A percentile compares a stretch with the other conserved stretches of the same genome.
Conservation (phyloP, 64 coral and sea anemone species). For the Dendrophyllia cribrosa region DNA sequence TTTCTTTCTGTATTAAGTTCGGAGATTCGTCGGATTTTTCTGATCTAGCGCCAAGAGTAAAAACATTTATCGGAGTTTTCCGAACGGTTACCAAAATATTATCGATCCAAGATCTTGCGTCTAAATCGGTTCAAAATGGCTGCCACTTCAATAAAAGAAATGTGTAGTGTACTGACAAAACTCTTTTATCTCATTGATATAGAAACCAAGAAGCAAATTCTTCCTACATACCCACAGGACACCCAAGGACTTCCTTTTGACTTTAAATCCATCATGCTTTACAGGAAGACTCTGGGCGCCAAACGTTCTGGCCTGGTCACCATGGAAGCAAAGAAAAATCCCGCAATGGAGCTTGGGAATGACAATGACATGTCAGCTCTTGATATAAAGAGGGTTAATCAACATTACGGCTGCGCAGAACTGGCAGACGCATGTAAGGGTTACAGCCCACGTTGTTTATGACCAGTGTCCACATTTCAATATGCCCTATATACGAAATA, state of each 20-base stretch:
- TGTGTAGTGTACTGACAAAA: too few relatives aligned
- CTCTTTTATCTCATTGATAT: too few relatives aligned
- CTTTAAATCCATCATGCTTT: constrained; percentile 18
- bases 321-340: constrained; percentile 8
- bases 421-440: neutral
- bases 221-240: neutral
- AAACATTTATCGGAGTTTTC: neutral
- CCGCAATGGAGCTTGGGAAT: constrained; percentile 14
- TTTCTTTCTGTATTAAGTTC: neutral
- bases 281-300: neutral
- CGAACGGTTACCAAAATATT: neutral
- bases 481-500: too few relatives aligned
- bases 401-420: neutral
- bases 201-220: too few relatives aligned
- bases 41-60: neutral
- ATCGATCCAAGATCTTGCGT: neutral
- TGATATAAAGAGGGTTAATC: constrained; percentile 10
- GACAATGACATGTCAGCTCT: neutral
- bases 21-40: too few relatives aligned
- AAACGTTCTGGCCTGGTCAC: neutral
- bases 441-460: too few relatives aligned
- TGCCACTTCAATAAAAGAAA: too few relatives aligned
- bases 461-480: too few relatives aligned
- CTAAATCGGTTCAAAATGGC: too few relatives aligned
- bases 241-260: neutral